Evolutionary conservation across 1,140 invertebrate genomes (phyloP).

Genomic region (Panonychus citri): DNA sequence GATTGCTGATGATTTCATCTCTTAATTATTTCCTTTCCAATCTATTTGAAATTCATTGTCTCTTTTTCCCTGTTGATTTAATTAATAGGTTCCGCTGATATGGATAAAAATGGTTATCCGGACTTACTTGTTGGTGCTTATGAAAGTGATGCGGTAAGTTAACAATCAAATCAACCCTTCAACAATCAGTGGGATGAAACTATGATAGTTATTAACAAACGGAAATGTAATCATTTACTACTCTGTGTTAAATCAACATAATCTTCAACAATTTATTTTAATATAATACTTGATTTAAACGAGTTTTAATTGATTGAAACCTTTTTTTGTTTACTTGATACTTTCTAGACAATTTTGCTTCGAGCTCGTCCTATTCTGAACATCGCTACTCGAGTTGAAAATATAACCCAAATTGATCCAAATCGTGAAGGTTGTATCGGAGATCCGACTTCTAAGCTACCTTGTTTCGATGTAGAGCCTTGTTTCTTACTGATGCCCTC

Average conservation of each 20-base stretch:
- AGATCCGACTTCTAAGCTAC: constrained; percentile 38
- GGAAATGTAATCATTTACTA: too few relatives aligned
- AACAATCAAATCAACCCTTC: neutral
- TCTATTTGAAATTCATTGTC: neutral
- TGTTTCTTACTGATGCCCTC: constrained; percentile 50
- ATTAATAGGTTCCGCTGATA: constrained; percentile 38
- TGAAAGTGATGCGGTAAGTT: constrained; percentile 35
- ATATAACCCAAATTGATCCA: constrained; percentile 51
- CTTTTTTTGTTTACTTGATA: neutral
- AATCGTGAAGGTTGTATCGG: constrained; percentile 40
- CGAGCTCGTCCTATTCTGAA: constrained; percentile 62
- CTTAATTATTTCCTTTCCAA: neutral
- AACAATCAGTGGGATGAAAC: too few relatives aligned
- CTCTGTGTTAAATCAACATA: too few relatives aligned
- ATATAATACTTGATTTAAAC: too few relatives aligned
- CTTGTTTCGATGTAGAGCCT: constrained; percentile 65
- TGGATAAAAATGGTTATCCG: constrained; percentile 74
- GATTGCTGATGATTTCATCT: neutral
- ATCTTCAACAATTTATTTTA: too few relatives aligned
- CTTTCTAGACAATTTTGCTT: constrained; percentile 5
- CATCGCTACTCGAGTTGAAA: constrained; percentile 30
- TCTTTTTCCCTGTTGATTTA: neutral
- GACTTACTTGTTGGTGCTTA: constrained; percentile 73
- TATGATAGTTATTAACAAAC: too few relatives aligned
- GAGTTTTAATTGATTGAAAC: too few relatives aligned